Evolutionary conservation across 2,888 invertebrate species (phyloP).

Genomic region (Molanna angustata): DNA sequence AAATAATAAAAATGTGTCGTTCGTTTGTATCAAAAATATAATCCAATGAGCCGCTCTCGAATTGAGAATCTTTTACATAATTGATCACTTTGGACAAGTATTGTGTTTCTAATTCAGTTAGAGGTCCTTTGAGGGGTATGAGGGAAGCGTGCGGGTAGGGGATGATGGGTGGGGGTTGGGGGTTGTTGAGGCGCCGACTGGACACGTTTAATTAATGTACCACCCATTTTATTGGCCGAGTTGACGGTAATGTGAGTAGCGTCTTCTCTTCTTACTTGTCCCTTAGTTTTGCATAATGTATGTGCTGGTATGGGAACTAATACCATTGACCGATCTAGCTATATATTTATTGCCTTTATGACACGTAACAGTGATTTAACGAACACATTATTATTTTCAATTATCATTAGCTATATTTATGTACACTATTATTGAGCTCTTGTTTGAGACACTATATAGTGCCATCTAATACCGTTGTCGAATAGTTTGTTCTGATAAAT

Average conservation of each 20-base stretch:
- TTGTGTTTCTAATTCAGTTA: constrained; percentile 32
- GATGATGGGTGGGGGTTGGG: constrained; percentile 2
- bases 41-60: too few species aligned
- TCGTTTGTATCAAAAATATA: too few species aligned
- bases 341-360: too few species aligned
- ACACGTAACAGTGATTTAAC: constrained; percentile 9
- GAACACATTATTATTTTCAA: too few species aligned
- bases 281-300: constrained; percentile 15
- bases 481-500: too few species aligned
- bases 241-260: constrained; percentile 19
- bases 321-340: too few species aligned
- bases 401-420: too few species aligned
- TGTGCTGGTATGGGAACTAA: neutral
- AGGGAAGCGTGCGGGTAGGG: constrained; percentile 1
- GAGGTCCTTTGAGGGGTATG: constrained; percentile 7
- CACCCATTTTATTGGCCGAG: constrained; percentile 22
- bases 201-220: constrained; percentile 31
- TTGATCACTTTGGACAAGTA: constrained; percentile 31
- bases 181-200: constrained; percentile 17
- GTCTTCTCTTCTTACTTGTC: constrained; percentile 13
- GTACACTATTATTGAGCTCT: too few species aligned
- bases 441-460: too few species aligned
- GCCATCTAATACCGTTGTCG: too few species aligned
- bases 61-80: constrained; percentile 13
- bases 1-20: too few species aligned